Evolutionary conservation across 2,113 vertebrate species (phyloP).

Genomic region (Sisor rabdophorus): DNA sequence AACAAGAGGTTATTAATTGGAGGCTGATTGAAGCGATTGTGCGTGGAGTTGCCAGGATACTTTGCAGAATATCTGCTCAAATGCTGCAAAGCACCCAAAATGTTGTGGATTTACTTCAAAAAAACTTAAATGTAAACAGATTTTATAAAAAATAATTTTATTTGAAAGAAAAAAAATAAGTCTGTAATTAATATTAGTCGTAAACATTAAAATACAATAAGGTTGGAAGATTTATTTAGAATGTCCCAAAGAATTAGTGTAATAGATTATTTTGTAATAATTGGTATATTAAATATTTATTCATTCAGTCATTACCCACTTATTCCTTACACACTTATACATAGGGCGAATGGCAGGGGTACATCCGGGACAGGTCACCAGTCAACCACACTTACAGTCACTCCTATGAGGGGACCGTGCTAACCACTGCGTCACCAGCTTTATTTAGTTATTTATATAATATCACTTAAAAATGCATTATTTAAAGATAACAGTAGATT

Average conservation of each 20-base stretch:
- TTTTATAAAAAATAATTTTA: too few relatives aligned
- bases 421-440: too few relatives aligned
- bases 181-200: background rate
- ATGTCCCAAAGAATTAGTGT: background rate
- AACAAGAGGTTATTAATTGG: constrained; percentile 52
- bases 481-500: background rate
- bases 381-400: too few relatives aligned
- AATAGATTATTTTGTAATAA: background rate
- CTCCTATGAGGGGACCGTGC: too few relatives aligned
- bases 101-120: background rate
- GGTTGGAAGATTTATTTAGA: background rate
- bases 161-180: background rate
- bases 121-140: background rate
- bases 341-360: too few relatives aligned
- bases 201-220: background rate
- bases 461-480: background rate
- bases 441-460: background rate
- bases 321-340: too few relatives aligned
- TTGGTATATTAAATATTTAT: background rate
- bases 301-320: too few relatives aligned
- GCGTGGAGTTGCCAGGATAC: constrained; percentile 61
- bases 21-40: constrained; percentile 56
- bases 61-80: constrained; percentile 39
- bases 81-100: background rate
- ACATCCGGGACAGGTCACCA: too few relatives aligned